Evolutionary conservation across 2,113 vertebrate species (phyloP), one percentile per base, ranked within the genome.

Genomic region (Chaetodon trifascialis): DNA sequence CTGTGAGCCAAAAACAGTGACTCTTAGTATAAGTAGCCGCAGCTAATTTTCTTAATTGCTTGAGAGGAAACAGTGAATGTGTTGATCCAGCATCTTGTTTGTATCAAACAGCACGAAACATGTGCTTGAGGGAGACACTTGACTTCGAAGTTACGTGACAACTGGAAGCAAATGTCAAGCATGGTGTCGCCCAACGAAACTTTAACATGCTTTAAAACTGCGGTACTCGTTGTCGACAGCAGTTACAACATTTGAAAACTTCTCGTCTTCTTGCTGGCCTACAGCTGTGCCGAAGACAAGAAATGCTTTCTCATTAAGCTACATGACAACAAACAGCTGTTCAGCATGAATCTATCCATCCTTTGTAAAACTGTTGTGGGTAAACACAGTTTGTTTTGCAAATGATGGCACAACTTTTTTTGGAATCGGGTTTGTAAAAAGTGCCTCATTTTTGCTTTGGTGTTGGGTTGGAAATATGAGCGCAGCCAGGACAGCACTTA

Each of bases 401-500:
- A 30, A 30, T 30, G 30, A 30, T 30, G 30, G 30, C 30, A 30
- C 30, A 1, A 30, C 30, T 30, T 30, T 30, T 30, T 30, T 30
- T 30, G 30, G 30, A 30, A 30, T 30, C 30, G 30, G 30, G 52
- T 9, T 55, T 44, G 11, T 46, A 38, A 52, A 65, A 51, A 34
- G 46, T 10, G 34, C 19, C 44, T 66, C 7, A 34, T 11, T 8
- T 5, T 23, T 73, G 54, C 15, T 46, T 65, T 34, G 40, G 17
- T 34, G 16, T n/a, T n/a, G 4, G 4, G 4, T 36, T 12, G 11
- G 21, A 46, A 38, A 38, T 23, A 14, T 7, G 34, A 54, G 11
- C 11, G 54, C 54, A 23, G n/a, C 54, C 54, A 11, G 19, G 8
- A 15, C 11, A 47, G 47, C 15, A 83, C 92, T 87, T 90, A 99